Base-by-base conservation (phyloP, 1,140 invertebrate species). In the Cecropterus lyciades region DNA sequence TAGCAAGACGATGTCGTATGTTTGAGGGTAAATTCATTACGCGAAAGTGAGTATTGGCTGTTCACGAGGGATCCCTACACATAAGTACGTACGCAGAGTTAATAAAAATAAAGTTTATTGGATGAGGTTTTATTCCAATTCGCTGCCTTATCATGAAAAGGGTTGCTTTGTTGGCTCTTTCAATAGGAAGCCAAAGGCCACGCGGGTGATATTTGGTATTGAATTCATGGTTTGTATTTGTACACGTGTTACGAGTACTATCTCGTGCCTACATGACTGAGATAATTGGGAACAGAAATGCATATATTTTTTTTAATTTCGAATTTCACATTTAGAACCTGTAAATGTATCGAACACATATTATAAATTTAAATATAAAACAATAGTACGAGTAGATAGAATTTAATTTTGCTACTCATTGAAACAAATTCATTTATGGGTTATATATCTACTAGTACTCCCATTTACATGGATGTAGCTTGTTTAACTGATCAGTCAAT, bases 61-160 rank as follows among this genome's bases (percentile, higher is more conserved):
- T 55, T 16, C 17, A 11, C 45, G 14, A 16, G n/a, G 43, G 14
- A 59, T 59, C 20, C 9, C 43, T 59, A 30, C 7, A 43, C 55
- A 59, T 17, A 46, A 5, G 20, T 20, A 30, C 7, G 7, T 57
- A 33, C 17, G 24, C 10, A 16, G 27, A 51, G 51, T 51, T 67
- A 43, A 62, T 30, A 48, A 55, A 42, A 55, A 56, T 46, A 51
- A 51, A 51, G 20, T 55, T 65, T 65, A 59, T 53, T 70, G 49
- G 55, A 60, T 52, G 52, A 63, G 53, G 37, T 27, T 64, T 63
- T 17, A 53, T 67, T 70, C 46, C 30, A 33, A 66, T 66, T 57
- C 46, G 51, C 40, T 67, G 45, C 52, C 52, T 67, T 67, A 67
- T 64, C 69, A 40, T 43, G 53, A 64, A 62, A 70, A 67, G 59